Percentiles rank a stretch among this genome's conserved stretches.
These are phyloP conservation scores for Drosophila meridionalis DNA, from an alignment of 2,888 invertebrate species.

Conservation along the genomic window DNA sequence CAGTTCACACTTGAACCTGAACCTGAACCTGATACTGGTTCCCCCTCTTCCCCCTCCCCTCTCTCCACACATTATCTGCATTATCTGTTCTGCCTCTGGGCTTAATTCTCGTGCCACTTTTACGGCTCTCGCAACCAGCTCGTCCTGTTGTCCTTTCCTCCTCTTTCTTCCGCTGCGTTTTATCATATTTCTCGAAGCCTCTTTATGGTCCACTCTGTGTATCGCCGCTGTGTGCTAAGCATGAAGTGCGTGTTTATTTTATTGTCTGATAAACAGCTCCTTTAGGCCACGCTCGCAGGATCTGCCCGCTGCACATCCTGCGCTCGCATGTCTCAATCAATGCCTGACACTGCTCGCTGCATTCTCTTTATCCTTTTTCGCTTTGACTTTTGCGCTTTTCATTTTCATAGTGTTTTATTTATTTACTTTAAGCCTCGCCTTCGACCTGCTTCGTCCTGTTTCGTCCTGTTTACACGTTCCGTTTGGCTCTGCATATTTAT, in stretches of 20 bases:
- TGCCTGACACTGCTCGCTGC: not conserved
- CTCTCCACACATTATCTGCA: not conserved
- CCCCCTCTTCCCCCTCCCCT: no score
- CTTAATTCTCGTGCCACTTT: slow-evolving; percentile 61
- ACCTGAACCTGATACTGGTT: no score
- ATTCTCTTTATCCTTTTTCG: slow-evolving; percentile 1
- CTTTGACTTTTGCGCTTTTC: slow-evolving; percentile 19
- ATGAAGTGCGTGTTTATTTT: slow-evolving; percentile 79
- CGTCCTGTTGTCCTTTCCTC: slow-evolving; percentile 13
- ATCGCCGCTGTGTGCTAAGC: slow-evolving; percentile 23
- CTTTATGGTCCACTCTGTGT: slow-evolving; percentile 52
- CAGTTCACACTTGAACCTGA: slow-evolving; percentile 69
- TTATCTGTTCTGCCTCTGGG: slow-evolving; percentile 38
- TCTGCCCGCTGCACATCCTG: not conserved
- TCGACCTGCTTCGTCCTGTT: slow-evolving; percentile 5
- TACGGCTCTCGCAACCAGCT: slow-evolving; percentile 58
- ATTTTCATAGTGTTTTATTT: slow-evolving; percentile 17
- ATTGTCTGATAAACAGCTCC: slow-evolving; percentile 78
- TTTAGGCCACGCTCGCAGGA: slow-evolving; percentile 32
- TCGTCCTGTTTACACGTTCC: slow-evolving; percentile 15
- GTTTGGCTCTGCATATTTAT: slow-evolving; percentile 51
- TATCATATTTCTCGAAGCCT: slow-evolving; percentile 51
- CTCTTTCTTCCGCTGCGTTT: slow-evolving; percentile 28
- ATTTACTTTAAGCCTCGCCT: slow-evolving; percentile 7
- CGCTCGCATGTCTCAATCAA: not conserved